phyloP scores from a whole-genome alignment of 2,797 vertebrate species.

The Eulemur coronatus region DNA sequence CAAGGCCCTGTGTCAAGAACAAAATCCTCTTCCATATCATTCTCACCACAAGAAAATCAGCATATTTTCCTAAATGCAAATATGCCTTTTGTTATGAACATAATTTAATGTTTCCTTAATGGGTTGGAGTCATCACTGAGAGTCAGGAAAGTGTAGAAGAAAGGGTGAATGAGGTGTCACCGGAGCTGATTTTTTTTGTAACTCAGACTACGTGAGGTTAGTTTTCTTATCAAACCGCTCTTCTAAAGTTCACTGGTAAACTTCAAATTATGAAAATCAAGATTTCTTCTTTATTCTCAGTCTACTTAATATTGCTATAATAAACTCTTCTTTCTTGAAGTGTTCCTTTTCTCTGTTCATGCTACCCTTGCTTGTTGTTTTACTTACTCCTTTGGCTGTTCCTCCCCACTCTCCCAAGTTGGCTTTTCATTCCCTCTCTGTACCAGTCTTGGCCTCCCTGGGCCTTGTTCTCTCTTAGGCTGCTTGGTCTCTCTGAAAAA shows the following conservation, averaged over 20 bases:
- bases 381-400: not conserved
- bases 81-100: not conserved
- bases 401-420: not conserved
- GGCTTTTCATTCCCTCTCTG: not conserved
- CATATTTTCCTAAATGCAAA: conserved; percentile 32
- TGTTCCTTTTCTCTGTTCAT: not conserved
- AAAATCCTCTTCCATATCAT: conserved; percentile 43
- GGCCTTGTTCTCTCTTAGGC: not conserved
- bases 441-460: not conserved
- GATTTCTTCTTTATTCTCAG: not conserved
- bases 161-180: not conserved
- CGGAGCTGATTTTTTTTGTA: not conserved
- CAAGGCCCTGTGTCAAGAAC: conserved; percentile 26
- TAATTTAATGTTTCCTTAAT: conserved; percentile 10
- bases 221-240: not conserved
- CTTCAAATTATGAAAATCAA: not conserved
- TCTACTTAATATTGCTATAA: not conserved
- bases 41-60: conserved; percentile 29
- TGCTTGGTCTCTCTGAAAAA: not conserved
- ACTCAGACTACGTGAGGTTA: not conserved
- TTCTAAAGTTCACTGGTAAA: not conserved
- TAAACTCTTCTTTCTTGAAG: not conserved
- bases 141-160: not conserved
- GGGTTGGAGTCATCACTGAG: not conserved
- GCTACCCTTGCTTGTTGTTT: not conserved